Conservation (phyloP, 2,888 invertebrate species). For the Nephrotoma guestfalica region DNA sequence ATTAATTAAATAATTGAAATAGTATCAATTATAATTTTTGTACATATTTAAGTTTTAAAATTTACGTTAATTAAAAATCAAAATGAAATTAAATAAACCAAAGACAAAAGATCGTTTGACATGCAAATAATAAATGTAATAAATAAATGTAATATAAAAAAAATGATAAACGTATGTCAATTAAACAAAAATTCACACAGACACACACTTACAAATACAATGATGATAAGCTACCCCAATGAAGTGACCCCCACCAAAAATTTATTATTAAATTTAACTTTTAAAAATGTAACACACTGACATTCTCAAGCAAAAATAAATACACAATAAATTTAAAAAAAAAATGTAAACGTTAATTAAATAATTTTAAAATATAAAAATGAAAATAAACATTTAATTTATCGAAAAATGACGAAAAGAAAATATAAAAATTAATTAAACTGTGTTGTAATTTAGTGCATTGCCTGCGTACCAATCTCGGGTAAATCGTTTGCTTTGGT, state of each 20-base stretch:
- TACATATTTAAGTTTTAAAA: neutral
- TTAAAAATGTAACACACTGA: neutral
- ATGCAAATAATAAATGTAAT: neutral
- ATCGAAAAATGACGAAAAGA: neutral
- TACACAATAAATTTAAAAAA: neutral
- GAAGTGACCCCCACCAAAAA: neutral
- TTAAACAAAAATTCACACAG: neutral
- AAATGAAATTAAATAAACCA: neutral
- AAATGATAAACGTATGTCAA: neutral
- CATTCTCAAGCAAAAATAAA: neutral
- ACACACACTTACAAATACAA: neutral
- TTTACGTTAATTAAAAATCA: neutral
- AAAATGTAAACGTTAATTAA: neutral
- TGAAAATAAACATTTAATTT: neutral
- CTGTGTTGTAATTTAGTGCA: neutral
- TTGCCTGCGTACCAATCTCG: too few species aligned
- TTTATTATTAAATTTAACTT: neutral
- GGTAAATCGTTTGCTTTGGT: too few species aligned
- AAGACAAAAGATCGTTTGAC: neutral
- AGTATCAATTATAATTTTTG: neutral
- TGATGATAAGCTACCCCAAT: neutral
- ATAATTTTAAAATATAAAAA: neutral
- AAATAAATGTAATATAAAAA: neutral
- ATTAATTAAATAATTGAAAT: neutral
- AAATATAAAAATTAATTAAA: neutral